Evolutionary conservation across 1,140 invertebrate genomes (phyloP), one percentile per base, ranked within the genome.

Genomic region (Antheraea pernyi): DNA sequence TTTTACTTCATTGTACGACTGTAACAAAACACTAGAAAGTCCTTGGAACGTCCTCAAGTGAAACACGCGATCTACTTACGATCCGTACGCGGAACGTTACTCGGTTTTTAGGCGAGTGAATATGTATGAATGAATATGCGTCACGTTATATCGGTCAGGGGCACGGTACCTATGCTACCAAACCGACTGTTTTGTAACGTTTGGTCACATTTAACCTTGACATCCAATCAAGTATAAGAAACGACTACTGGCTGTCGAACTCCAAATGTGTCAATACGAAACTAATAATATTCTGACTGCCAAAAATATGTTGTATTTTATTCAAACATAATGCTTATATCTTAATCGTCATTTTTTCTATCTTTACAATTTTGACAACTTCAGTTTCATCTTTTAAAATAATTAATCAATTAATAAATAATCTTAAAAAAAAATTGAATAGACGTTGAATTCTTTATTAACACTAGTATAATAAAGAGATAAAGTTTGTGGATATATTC

Each of bases 91-190:
- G 60, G 60, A 53, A 60, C 59, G 66, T 72, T 62, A 59, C 39
- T 66, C 42, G 63, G 22, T 59, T 67, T 62, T 72, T 72, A 67
- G 65, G 67, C 30, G 64, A 69, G 67, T 67, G 71, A 63, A 67
- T 59, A 65, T 59, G 42, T 68, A 69, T 73, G 71, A 73, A 73
- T 69, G 71, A 30, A 68, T 30, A 48, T 46, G 66, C 69, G 72
- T 65, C 62, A 68, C 65, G 18, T 59, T 65, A 74, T 68, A 65
- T 67, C 68, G 72, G 72, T 66, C 72, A 74, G 48, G 72, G 72
- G 22, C 72, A 61, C 19, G 60, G 53, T 59, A n/a, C n/a, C n/a
- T n/a, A 62, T 60, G 67, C 39, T 72, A 65, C 71, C 68, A 66
- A 66, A 58, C 36, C 39, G 59, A 42, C 64, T 59, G 65, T 64